phyloP scores from a whole-genome alignment of 2,113 vertebrate genomes.

The Dromaius novaehollandiae region DNA sequence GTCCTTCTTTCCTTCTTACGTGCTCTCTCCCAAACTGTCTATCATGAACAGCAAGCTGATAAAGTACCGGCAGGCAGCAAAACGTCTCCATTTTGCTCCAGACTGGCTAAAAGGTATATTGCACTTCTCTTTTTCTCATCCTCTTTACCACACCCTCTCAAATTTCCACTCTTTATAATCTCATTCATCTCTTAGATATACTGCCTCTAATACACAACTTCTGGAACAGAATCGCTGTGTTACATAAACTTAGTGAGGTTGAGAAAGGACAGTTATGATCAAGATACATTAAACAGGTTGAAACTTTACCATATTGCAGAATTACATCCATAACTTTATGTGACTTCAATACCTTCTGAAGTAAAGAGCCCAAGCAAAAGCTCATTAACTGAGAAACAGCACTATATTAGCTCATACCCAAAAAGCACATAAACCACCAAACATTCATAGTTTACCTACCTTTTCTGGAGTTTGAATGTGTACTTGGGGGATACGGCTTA shows the following conservation, averaged over 20 bases:
- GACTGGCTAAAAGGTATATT: not conserved
- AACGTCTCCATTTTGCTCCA: not conserved
- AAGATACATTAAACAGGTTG: not conserved
- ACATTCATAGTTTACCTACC: not conserved
- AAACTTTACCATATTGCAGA: not conserved
- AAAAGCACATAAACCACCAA: not conserved
- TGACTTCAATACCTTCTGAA: not conserved
- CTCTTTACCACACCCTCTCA: rapidly evolving
- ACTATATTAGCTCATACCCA: not conserved
- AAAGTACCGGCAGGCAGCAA: not conserved
- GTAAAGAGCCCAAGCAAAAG: not conserved
- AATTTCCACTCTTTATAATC: not conserved
- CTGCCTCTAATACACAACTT: not conserved
- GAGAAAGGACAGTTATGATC: not conserved
- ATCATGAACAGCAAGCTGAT: not conserved
- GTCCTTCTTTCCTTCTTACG: not conserved
- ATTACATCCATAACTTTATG: not conserved
- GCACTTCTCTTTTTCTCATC: not conserved
- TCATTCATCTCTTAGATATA: not conserved
- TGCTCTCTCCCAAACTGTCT: not conserved
- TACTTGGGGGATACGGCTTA: not conserved
- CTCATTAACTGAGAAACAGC: not conserved
- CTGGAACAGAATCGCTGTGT: not conserved
- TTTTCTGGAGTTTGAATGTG: not conserved
- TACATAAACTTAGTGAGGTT: not conserved